These are phyloP conservation scores for Invenusta paracnida DNA, from an alignment of 2,888 invertebrate species.

Conservation along the genomic window DNA sequence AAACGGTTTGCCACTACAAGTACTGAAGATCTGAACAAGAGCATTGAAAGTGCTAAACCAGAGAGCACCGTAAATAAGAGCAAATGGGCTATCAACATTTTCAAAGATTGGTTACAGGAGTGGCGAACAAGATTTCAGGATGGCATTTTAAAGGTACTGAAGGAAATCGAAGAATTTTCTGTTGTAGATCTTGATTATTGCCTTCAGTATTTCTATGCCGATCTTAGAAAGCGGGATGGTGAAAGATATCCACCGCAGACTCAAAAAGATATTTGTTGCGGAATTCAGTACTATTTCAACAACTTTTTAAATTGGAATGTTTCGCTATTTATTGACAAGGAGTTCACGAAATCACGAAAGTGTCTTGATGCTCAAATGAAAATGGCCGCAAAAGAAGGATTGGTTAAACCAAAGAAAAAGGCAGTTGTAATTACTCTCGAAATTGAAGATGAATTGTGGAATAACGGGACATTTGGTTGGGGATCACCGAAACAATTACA, in stretches of 20 bases:
- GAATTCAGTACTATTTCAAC: conserved; percentile 27
- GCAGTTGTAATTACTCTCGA: conserved; percentile 9
- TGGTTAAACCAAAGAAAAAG: conserved; percentile 31
- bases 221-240: conserved; percentile 20
- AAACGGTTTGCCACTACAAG: conserved; percentile 4
- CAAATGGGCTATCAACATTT: conserved; percentile 34
- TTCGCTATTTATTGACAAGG: neutral
- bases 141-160: conserved; percentile 24
- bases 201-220: conserved; percentile 13
- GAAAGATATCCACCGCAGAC: conserved; percentile 27
- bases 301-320: conserved; percentile 9
- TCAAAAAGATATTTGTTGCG: conserved; percentile 30
- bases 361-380: conserved; percentile 20
- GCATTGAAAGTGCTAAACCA: neutral
- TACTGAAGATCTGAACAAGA: neutral
- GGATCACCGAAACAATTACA: neutral
- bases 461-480: neutral
- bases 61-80: neutral
- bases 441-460: neutral
- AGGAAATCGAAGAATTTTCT: conserved; percentile 15
- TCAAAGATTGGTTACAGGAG: conserved; percentile 19
- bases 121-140: conserved; percentile 23
- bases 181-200: conserved; percentile 11
- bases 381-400: conserved; percentile 3
- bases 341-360: neutral